Evolutionary conservation across 2,888 invertebrate genomes (phyloP).

Genomic region (Graphium colonna): DNA sequence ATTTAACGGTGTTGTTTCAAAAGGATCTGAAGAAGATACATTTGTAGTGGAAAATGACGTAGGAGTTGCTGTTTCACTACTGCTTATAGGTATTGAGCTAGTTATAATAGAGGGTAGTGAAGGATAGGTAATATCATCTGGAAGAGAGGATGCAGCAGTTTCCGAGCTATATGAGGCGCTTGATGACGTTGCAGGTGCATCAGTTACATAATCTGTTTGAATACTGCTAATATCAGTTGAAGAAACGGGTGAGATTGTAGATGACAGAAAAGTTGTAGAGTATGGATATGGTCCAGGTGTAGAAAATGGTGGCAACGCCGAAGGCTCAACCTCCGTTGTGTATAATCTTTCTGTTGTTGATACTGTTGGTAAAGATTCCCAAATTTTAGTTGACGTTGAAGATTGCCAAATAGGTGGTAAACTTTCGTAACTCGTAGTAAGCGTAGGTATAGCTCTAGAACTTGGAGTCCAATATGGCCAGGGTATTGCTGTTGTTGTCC

Average conservation of each 20-base stretch:
- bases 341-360: neutral
- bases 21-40: no score
- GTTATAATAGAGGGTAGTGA: no score
- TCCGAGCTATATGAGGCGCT: no score
- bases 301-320: neutral
- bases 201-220: no score
- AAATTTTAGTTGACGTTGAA: neutral
- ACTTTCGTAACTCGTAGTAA: slow-evolving; percentile 2
- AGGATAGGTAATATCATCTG: no score
- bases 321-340: neutral
- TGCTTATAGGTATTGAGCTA: no score
- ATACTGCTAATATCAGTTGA: no score
- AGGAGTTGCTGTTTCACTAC: no score
- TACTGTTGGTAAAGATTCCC: slow-evolving; percentile 3
- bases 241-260: no score
- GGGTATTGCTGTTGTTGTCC: slow-evolving; percentile 4
- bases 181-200: no score
- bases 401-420: slow-evolving; percentile 5
- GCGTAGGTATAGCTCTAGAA: neutral
- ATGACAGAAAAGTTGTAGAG: neutral
- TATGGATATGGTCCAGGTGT: neutral
- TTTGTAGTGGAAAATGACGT: no score
- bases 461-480: slow-evolving; percentile 11
- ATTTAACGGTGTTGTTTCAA: neutral
- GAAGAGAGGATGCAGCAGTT: no score